Evolutionary conservation across 2,888 invertebrate genomes (phyloP).

Genomic region (Amiota mariae): DNA sequence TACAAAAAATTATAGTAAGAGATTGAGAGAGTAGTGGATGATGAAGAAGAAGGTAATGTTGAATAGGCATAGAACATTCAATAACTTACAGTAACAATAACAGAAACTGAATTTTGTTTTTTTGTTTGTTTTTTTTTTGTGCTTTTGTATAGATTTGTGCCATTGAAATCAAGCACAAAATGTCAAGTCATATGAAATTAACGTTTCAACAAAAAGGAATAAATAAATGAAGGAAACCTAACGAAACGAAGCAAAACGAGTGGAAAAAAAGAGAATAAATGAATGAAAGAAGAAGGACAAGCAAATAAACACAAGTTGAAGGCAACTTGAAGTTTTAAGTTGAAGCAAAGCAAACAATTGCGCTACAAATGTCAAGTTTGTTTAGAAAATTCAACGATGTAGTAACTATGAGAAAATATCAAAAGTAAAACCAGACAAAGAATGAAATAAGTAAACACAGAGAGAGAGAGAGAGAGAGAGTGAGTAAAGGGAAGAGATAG

Average conservation of each 20-base stretch:
- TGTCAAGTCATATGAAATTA: slow-evolving; percentile 23
- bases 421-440: no score
- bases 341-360: slow-evolving; percentile 16
- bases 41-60: no score
- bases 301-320: not conserved
- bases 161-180: slow-evolving; percentile 21
- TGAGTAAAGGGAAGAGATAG: no score
- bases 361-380: slow-evolving; percentile 27
- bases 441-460: no score
- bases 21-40: no score
- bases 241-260: not conserved
- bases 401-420: no score
- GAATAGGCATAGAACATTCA: no score
- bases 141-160: not conserved
- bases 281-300: not conserved
- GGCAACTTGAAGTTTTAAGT: not conserved
- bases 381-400: slow-evolving; percentile 9
- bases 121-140: no score
- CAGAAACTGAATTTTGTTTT: no score
- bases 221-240: not conserved
- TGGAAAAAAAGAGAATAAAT: not conserved
- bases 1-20: not conserved
- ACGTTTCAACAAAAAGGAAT: slow-evolving; percentile 4
- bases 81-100: no score
- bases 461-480: no score